These are phyloP conservation scores for Enteromius mattozi DNA, from an alignment of 2,797 vertebrate genomes.

Conservation along the genomic window DNA sequence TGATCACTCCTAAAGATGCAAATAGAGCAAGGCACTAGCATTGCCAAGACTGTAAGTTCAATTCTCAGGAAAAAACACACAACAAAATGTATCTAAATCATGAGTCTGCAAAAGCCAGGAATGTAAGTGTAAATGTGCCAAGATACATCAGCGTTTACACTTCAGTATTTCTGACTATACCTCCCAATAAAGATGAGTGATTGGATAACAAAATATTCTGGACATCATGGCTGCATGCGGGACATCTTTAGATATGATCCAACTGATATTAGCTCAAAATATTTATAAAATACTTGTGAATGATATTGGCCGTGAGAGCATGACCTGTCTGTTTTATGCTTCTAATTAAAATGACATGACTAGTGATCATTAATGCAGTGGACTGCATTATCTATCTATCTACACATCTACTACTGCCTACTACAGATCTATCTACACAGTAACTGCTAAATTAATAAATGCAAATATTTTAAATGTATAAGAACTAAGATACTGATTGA, in stretches of 20 bases:
- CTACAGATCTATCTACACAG: too few relatives aligned
- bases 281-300: too few relatives aligned
- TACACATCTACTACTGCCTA: too few relatives aligned
- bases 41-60: background rate
- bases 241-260: background rate
- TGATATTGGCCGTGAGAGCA: too few relatives aligned
- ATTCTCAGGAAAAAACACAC: background rate
- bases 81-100: background rate
- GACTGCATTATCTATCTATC: too few relatives aligned
- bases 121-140: background rate
- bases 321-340: too few relatives aligned
- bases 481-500: too few relatives aligned
- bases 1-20: background rate
- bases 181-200: background rate
- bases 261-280: background rate
- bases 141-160: background rate
- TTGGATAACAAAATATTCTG: conserved; percentile 10
- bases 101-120: background rate
- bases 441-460: too few relatives aligned
- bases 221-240: background rate
- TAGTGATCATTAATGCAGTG: too few relatives aligned
- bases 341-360: too few relatives aligned
- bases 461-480: too few relatives aligned
- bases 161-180: background rate
- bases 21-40: background rate